Evolutionary conservation across 2,888 invertebrate genomes (phyloP), one percentile per base, ranked within the genome.

Genomic region (Asteroscopus sphinx): DNA sequence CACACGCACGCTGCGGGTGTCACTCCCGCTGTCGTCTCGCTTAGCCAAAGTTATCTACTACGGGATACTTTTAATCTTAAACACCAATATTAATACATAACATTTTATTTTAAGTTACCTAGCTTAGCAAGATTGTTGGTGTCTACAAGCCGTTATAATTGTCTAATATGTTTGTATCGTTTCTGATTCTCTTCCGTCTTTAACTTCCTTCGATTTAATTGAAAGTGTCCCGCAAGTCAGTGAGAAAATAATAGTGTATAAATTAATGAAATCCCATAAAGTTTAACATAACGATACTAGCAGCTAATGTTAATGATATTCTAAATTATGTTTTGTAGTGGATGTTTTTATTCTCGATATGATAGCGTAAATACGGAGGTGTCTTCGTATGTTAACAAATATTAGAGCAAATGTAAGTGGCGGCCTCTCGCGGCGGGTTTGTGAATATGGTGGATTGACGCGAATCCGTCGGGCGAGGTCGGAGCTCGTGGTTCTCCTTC

Each of bases 311-410:
- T 83, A 87, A 82, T 72, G 71, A 85, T 86, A 88, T 89, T 88
- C 85, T 87, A 85, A 88, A 89, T 87, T 91, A 89, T 84, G 89
- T 91, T 92, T 91, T 87, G 90, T 92, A 91, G 91, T 87, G 80
- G 82, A 90, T 86, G 85, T 76, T 92, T 90, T 89, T 86, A 88
- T 83, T 85, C 76, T 86, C 79, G 79, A 82, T 79, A 82, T 80
- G 74, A 82, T 82, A 81, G 70, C 59, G 69, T 79, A 80, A 80
- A 76, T 72, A 65, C 72, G 68, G 60, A 67, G 65, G 65, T 74
- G 70, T 76, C 54, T 72, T 78, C 62, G 71, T 67, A 73, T 66
- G 73, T 73, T 57, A 73, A 72, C 62, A 70, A 67, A 77, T 73
- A 59, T 62, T 66, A 67, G 58, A 63, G 63, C 64, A 66, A 76